Evolutionary conservation across 2,113 vertebrate species (phyloP).

Genomic region (Oreocharis arfaki): DNA sequence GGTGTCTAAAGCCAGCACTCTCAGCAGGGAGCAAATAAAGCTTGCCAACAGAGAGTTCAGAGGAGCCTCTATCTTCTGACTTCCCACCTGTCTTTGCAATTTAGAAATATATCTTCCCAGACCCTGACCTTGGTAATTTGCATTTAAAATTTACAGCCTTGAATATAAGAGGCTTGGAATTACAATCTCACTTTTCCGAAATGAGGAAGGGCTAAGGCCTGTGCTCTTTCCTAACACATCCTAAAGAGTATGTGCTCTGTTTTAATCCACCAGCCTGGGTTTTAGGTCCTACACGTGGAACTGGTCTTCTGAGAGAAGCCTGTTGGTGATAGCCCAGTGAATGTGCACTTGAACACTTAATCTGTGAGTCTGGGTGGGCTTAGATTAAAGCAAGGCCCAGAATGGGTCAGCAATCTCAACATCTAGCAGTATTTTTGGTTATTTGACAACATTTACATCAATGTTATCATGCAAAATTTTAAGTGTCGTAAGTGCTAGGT

Average conservation of each 20-base stretch:
- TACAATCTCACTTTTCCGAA: background rate
- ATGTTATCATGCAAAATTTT: background rate
- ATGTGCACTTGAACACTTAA: background rate
- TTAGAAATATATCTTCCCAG: background rate
- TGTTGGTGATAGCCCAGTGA: background rate
- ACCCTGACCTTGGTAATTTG: background rate
- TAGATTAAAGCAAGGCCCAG: background rate
- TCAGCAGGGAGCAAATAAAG: background rate
- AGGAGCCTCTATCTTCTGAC: background rate
- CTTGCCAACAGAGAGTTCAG: background rate
- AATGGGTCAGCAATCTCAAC: background rate
- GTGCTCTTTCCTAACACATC: background rate
- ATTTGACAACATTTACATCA: background rate
- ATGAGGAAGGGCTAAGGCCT: background rate
- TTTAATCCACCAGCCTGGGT: background rate
- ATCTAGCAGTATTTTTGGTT: background rate
- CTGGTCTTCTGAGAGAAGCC: background rate
- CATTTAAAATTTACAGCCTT: background rate
- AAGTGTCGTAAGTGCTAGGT: background rate
- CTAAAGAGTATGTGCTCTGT: background rate
- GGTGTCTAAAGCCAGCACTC: background rate
- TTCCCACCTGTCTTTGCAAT: background rate
- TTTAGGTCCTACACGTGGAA: background rate
- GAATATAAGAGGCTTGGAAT: background rate
- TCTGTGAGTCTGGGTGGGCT: background rate